Evolutionary conservation across 1,140 invertebrate species (phyloP).

Genomic region (Drosophila micromelanica): DNA sequence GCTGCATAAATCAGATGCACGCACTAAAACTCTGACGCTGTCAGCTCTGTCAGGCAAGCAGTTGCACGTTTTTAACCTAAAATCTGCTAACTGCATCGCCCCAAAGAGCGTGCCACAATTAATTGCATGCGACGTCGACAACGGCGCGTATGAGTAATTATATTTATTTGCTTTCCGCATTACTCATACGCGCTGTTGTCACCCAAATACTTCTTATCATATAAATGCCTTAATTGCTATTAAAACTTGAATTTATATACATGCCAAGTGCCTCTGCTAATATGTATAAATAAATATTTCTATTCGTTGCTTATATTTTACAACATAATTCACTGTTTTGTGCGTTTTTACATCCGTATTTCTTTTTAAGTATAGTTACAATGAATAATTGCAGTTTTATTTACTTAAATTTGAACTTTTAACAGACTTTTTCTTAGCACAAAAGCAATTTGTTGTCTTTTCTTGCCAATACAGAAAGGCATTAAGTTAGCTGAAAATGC

Average conservation of each 20-base stretch:
- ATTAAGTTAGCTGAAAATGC: slow-evolving; percentile 62
- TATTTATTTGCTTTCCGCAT: slow-evolving; percentile 51
- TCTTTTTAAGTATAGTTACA: slow-evolving; percentile 28
- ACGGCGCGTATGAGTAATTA: slow-evolving; percentile 67
- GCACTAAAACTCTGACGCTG: slow-evolving; percentile 49
- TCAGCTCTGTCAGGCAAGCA: slow-evolving; percentile 37
- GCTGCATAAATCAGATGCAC: slow-evolving; percentile 74
- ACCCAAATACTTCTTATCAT: neutral
- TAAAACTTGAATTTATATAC: neutral
- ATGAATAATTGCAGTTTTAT: slow-evolving; percentile 56
- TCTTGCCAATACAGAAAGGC: slow-evolving; percentile 46
- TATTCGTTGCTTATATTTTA: neutral
- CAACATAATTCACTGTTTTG: slow-evolving; percentile 7
- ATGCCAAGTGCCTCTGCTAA: neutral
- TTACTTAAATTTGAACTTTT: slow-evolving; percentile 52
- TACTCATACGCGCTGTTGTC: slow-evolving; percentile 35
- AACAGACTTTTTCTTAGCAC: slow-evolving; percentile 44
- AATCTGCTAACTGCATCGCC: slow-evolving; percentile 43
- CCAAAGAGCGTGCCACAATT: slow-evolving; percentile 61
- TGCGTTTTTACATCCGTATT: neutral
- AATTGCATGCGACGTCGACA: slow-evolving; percentile 49
- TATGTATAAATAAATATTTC: neutral
- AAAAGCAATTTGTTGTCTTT: slow-evolving; percentile 32
- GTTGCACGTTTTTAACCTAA: slow-evolving; percentile 48
- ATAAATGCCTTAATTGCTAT: too few relatives aligned